phyloP scores from a whole-genome alignment of 2,888 invertebrate species.

The Laothoe populi region DNA sequence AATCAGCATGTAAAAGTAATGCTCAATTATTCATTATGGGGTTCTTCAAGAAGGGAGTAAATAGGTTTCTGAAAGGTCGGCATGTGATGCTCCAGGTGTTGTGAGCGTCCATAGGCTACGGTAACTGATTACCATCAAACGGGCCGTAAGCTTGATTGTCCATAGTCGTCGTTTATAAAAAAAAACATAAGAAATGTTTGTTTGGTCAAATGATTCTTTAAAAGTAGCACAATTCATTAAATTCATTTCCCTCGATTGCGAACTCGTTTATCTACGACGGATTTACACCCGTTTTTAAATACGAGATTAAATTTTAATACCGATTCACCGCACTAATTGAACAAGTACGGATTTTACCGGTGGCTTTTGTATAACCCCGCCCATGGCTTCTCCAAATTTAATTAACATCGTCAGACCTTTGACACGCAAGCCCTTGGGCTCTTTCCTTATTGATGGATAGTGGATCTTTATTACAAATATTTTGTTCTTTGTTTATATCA shows the following conservation, averaged over 20 bases:
- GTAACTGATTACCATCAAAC: no score
- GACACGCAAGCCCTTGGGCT: slow-evolving; percentile 43
- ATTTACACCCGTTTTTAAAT: neutral
- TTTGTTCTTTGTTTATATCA: neutral
- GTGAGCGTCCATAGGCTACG: no score
- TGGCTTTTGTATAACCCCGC: slow-evolving; percentile 30
- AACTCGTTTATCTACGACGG: neutral
- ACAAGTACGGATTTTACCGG: slow-evolving; percentile 36
- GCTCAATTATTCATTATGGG: no score
- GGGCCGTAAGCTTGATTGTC: no score
- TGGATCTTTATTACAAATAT: neutral
- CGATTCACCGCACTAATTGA: slow-evolving; percentile 44
- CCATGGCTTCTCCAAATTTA: slow-evolving; percentile 39
- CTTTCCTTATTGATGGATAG: neutral
- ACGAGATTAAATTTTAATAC: neutral
- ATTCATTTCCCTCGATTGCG: neutral
- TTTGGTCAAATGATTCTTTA: no score
- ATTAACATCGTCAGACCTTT: slow-evolving; percentile 59
- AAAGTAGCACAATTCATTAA: neutral
- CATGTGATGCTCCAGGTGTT: no score
- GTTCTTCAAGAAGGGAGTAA: no score
- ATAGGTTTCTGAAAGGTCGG: no score
- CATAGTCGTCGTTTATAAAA: no score
- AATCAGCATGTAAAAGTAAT: no score
- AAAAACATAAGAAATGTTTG: no score